These are phyloP conservation scores for Sthenelais limicola DNA, from an alignment of 2,888 invertebrate genomes.

Conservation along the genomic window DNA sequence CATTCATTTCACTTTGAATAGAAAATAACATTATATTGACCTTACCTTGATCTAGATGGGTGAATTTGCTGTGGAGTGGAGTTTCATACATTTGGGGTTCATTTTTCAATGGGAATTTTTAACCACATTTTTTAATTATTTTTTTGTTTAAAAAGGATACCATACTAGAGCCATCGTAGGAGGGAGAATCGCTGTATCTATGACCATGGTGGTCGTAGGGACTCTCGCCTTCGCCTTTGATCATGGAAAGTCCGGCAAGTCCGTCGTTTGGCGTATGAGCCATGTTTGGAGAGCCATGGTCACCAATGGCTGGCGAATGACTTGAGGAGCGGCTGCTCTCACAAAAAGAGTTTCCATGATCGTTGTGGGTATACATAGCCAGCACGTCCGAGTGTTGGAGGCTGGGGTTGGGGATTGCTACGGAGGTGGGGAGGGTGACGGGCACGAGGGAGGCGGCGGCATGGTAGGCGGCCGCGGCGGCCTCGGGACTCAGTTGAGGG, in stretches of 20 bases:
- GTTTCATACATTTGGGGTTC: no score
- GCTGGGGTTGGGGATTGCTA: constrained; percentile 96
- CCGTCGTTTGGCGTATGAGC: constrained; percentile 55
- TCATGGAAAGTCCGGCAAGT: constrained; percentile 30
- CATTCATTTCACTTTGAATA: no score
- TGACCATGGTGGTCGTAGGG: constrained; percentile 26
- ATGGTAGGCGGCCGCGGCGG: constrained; percentile 75
- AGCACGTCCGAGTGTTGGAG: constrained; percentile 77
- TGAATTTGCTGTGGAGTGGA: no score
- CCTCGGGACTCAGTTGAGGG: constrained; percentile 48
- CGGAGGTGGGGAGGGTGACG: constrained; percentile 89
- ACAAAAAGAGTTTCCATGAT: constrained; percentile 42
- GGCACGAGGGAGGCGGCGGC: constrained; percentile 74
- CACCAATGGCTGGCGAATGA: constrained; percentile 59
- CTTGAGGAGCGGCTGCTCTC: constrained; percentile 51
- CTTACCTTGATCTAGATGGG: no score
- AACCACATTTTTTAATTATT: no score
- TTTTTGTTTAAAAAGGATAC: no score
- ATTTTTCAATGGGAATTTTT: no score
- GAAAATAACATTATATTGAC: no score
- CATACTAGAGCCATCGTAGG: constrained; percentile 46
- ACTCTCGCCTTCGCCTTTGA: constrained; percentile 41
- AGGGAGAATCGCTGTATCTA: constrained; percentile 28
- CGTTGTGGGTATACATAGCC: constrained; percentile 71
- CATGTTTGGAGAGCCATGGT: constrained; percentile 59